Base-by-base conservation (phyloP, 1,140 invertebrate genomes). In the Saxidomus purpurata region DNA sequence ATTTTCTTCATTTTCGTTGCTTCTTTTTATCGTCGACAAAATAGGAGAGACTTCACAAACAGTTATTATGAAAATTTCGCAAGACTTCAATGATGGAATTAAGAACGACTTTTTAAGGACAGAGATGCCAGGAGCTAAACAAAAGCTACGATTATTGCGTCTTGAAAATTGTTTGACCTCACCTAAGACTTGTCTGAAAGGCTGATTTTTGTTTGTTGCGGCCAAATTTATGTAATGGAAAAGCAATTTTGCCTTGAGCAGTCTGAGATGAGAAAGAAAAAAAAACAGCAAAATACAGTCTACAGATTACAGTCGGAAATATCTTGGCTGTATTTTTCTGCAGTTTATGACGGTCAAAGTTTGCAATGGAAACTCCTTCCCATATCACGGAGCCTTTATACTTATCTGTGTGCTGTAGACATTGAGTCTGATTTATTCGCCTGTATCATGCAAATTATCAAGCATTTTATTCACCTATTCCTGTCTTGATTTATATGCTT, bases 391-490 rank as follows among this genome's bases (percentile, higher is more conserved):
- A 22, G 8, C 6, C 19, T 63, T 1, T 63, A 63, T 76, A 47
- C 25, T 76, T 79, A 79, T 79, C 76, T 79, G 34, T 55, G 19
- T 79, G 28, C 36, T 31, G 76, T 25, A 79, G 76, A 59, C 76
- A 55, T 55, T 34, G 8, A 25, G 76, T 79, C 76, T 79, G 76
- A 79, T 79, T 36, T 19, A 55, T 79, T 31, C 55, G n/a, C 43
- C 28, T 40, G 47, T 79, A 52, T 59, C 76, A 52, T 52, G 47
- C 28, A 31, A 55, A 52, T 79, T 79, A 59, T 79, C 76, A 59
- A 25, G 76, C 28, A 36, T 22, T n/a, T 55, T 52, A 31, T 79
- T 79, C 76, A 52, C 76, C 76, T 49, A 49, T 55, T 22, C 49
- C 49, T 79, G 25, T 34, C 76, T 79, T 34, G 0, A 15, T 55